A percentile compares a stretch with the other conserved stretches of the same genome.
phyloP scores from a whole-genome alignment of 2,888 invertebrate species.

The Nudaria mundana region DNA sequence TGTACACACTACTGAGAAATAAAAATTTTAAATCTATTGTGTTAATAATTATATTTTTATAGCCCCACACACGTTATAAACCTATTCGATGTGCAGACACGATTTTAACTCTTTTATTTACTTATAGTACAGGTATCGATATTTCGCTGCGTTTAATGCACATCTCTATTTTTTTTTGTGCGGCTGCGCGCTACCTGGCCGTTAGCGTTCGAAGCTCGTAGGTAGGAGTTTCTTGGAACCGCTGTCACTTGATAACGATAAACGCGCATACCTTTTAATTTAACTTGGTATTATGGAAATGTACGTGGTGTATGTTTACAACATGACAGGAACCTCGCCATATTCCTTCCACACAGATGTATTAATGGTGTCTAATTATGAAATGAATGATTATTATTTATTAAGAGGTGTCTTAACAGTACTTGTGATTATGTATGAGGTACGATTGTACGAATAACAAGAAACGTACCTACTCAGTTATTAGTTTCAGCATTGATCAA shows the following conservation, averaged over 20 bases:
- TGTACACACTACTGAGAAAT: too few species aligned
- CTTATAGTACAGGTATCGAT: too few species aligned
- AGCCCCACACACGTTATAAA: too few species aligned
- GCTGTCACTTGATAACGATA: conserved; percentile 51
- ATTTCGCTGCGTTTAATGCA: too few species aligned
- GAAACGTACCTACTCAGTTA: too few species aligned
- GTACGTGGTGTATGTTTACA: too few species aligned
- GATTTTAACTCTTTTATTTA: too few species aligned
- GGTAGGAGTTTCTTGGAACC: conserved; percentile 69
- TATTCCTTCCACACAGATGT: conserved; percentile 7
- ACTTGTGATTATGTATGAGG: background rate
- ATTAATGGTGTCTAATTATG: conserved; percentile 2
- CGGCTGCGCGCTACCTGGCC: conserved; percentile 60
- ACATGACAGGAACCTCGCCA: conserved; percentile 3
- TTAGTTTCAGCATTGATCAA: too few species aligned
- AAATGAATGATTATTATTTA: background rate
- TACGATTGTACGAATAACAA: background rate
- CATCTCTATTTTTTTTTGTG: conserved; percentile 44
- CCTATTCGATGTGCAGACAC: too few species aligned
- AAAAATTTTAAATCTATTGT: too few species aligned
- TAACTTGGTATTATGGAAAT: too few species aligned
- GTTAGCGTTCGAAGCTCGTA: conserved; percentile 33
- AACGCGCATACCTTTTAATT: conserved; percentile 16
- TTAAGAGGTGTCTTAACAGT: background rate
- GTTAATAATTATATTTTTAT: too few species aligned